Percentiles rank a stretch among this genome's conserved stretches.
These are phyloP conservation scores for Pararge aegeria DNA, from an alignment of 1,140 invertebrate species.

Conservation along the genomic window DNA sequence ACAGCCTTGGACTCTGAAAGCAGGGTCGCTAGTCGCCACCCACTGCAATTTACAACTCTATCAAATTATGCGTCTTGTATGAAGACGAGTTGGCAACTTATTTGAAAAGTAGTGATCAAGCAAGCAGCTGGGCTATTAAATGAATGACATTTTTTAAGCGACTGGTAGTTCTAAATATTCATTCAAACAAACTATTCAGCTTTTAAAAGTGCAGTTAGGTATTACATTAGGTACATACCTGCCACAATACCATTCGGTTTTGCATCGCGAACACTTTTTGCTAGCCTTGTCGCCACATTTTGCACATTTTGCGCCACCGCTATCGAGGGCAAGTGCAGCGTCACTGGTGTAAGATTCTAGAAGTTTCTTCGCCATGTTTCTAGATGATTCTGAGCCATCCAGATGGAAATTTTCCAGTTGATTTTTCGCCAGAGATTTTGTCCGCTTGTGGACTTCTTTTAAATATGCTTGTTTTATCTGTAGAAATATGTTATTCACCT, in stretches of 20 bases:
- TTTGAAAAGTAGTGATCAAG: too few species aligned
- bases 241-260: slow-evolving; percentile 81
- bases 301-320: slow-evolving; percentile 75
- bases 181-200: too few species aligned
- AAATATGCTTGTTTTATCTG: slow-evolving; percentile 68
- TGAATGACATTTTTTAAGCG: too few species aligned
- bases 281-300: slow-evolving; percentile 78
- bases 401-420: slow-evolving; percentile 63
- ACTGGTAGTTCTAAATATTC: too few species aligned
- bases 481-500: background rate
- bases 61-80: too few species aligned
- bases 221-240: too few species aligned
- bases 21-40: too few species aligned
- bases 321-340: slow-evolving; percentile 77
- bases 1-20: too few species aligned
- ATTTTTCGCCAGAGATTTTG: slow-evolving; percentile 56
- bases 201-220: slow-evolving; percentile 5
- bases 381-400: slow-evolving; percentile 59
- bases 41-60: too few species aligned
- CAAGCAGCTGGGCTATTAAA: too few species aligned
- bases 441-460: slow-evolving; percentile 67
- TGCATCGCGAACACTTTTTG: slow-evolving; percentile 81
- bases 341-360: slow-evolving; percentile 79
- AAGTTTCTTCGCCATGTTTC: slow-evolving; percentile 57
- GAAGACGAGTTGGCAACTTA: too few species aligned